Evolutionary conservation across 2,113 vertebrate genomes (phyloP), one percentile per base, ranked within the genome.

Genomic region (Sander lucioperca): DNA sequence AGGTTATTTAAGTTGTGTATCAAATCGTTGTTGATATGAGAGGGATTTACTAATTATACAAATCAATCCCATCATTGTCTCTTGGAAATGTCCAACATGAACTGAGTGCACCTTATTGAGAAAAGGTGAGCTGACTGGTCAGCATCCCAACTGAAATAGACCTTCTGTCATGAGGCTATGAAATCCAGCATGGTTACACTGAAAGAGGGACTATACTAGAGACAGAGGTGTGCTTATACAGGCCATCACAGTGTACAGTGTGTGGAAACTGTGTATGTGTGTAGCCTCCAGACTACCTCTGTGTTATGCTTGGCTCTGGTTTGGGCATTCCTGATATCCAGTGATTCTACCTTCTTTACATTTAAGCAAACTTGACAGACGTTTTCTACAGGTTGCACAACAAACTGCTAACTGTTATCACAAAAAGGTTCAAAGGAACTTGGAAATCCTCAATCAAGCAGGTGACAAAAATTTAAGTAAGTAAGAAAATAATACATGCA

Each of bases 251-350:
- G 88, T 87, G 85, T 89, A 78, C 88, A 90, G 93, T 92, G 89
- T 88, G 85, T 92, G 70, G 65, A 91, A 77, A 75, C 66, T 87
- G 85, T 91, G 83, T 83, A 65, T 86, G 79, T 81, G 74, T 79
- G 80, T 79, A 81, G 87, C 86, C 83, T 88, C 82, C 64, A 85
- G 83, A 90, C 91, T 88, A 64, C 76, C 76, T 78, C 82, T 50
- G 39, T 94, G 93, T 95, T 95, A 92, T 92, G 85, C 84, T 95
- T 96, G 94, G 94, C 93, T 88, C 71, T 3, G 19, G 4, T 5
- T 45, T 59, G 74, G 81, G 80, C 92, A 94, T 95, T 94, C 93
- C 90, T 84, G 84, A 94, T 89, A 86, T 86, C 86, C 86, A 92
- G 71, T 89, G 79, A 94, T 92, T 94, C 89, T 87, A 84, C 80